A percentile compares a stretch with the other conserved stretches of the same genome.
Conservation (phyloP, 1,140 invertebrate genomes). For the Drosophila novamexicana region DNA sequence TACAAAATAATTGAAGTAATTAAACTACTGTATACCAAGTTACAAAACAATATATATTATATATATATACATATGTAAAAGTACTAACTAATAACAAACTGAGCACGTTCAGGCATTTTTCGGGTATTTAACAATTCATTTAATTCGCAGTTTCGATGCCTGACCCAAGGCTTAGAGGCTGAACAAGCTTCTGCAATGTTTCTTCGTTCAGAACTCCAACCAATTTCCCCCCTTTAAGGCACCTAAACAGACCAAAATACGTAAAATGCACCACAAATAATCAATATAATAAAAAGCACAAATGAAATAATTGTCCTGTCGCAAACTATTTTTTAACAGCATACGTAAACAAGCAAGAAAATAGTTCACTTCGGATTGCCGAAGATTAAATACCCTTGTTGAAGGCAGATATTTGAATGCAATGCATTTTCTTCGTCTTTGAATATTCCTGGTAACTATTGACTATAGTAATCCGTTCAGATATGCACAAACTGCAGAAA, state of each 20-base stretch:
- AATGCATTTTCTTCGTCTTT: neutral
- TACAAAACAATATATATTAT: conserved; percentile 22
- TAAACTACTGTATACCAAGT: conserved; percentile 44
- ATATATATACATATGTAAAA: conserved; percentile 12
- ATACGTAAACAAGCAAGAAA: neutral
- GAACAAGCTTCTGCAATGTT: neutral
- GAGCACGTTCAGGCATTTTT: conserved; percentile 10
- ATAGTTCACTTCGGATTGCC: neutral
- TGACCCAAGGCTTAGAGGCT: too few relatives aligned
- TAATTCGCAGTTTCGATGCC: neutral
- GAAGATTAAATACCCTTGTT: conserved; percentile 3
- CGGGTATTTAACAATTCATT: neutral
- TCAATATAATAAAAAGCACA: conserved; percentile 9
- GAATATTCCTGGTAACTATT: too few relatives aligned
- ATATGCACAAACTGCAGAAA: too few relatives aligned
- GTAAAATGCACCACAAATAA: conserved; percentile 51
- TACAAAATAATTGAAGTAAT: conserved; percentile 34
- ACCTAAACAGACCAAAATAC: conserved; percentile 57
- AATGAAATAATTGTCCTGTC: conserved; percentile 4
- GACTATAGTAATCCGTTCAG: too few relatives aligned
- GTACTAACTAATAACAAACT: neutral
- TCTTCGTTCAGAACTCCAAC: neutral
- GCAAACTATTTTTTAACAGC: conserved; percentile 30
- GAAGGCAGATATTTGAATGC: neutral
- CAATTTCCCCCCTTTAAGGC: conserved; percentile 29